phyloP scores from a whole-genome alignment of 2,113 vertebrate genomes.

The Melanerpes formicivorus region DNA sequence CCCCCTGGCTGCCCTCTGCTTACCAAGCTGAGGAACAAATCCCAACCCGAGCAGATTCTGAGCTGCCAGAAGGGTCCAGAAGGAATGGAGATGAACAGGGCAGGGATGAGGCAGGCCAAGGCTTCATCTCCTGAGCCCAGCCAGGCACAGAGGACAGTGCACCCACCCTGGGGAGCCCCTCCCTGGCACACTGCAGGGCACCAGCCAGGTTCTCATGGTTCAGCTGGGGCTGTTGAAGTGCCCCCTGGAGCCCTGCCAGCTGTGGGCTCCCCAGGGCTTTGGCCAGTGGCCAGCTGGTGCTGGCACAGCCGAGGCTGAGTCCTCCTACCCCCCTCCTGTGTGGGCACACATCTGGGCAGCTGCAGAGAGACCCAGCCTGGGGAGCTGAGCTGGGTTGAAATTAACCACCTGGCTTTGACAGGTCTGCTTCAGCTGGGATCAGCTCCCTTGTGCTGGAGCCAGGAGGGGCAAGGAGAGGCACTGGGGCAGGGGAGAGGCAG shows the following conservation, averaged over 20 bases:
- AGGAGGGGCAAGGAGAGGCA: neutral
- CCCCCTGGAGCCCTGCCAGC: neutral
- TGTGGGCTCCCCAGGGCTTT: neutral
- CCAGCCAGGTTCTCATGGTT: fast-evolving
- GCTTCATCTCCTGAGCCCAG: neutral
- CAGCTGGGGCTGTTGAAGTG: fast-evolving
- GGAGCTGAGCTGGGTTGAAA: slow-evolving; percentile 31
- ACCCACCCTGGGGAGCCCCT: fast-evolving
- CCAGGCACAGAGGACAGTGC: neutral
- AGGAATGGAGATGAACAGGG: neutral
- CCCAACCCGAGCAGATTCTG: neutral
- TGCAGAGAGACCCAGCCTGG: neutral
- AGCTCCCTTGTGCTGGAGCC: neutral
- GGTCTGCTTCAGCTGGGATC: neutral
- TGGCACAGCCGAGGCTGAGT: neutral
- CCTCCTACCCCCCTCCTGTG: neutral
- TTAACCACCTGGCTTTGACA: slow-evolving; percentile 49
- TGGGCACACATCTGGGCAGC: slow-evolving; percentile 21
- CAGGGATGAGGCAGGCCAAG: neutral
- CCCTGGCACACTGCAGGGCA: fast-evolving
- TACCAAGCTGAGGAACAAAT: neutral
- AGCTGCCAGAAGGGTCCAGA: neutral
- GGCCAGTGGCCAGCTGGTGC: neutral
- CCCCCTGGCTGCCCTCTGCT: fast-evolving
- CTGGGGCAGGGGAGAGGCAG: neutral